Evolutionary conservation across 2,797 vertebrate species (phyloP).

Genomic region (Spheniscus humboldti): DNA sequence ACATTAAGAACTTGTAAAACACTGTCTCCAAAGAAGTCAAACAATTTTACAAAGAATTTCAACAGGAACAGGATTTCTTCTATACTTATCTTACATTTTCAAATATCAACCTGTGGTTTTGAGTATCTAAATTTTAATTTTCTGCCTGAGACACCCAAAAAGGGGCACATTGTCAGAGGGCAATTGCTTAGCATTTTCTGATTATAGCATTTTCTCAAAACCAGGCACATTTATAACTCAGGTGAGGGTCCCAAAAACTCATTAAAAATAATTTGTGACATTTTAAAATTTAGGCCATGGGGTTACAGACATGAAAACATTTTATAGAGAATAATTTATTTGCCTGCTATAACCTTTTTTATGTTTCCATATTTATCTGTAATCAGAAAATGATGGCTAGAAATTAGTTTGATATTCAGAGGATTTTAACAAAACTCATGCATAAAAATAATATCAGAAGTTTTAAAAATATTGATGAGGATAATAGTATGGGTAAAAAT

Average conservation of each 20-base stretch:
- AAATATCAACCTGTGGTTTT: not conserved
- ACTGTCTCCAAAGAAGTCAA: not conserved
- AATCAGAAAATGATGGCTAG: not conserved
- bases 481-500: not conserved
- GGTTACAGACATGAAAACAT: not conserved
- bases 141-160: not conserved
- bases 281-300: not conserved
- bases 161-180: not conserved
- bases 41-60: not conserved
- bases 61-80: not conserved
- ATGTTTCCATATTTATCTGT: not conserved
- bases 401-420: not conserved
- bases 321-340: not conserved
- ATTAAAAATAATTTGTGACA: not conserved
- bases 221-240: not conserved
- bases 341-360: not conserved
- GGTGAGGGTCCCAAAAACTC: not conserved
- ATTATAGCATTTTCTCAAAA: not conserved
- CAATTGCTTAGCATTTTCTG: not conserved
- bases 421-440: not conserved
- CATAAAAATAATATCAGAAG: not conserved
- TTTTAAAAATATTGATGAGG: not conserved
- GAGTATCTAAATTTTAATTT: not conserved
- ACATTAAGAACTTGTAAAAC: not conserved
- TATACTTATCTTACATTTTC: not conserved